Evolutionary conservation across 1,140 invertebrate genomes (phyloP).

Genomic region (Potamilus streckersoni): DNA sequence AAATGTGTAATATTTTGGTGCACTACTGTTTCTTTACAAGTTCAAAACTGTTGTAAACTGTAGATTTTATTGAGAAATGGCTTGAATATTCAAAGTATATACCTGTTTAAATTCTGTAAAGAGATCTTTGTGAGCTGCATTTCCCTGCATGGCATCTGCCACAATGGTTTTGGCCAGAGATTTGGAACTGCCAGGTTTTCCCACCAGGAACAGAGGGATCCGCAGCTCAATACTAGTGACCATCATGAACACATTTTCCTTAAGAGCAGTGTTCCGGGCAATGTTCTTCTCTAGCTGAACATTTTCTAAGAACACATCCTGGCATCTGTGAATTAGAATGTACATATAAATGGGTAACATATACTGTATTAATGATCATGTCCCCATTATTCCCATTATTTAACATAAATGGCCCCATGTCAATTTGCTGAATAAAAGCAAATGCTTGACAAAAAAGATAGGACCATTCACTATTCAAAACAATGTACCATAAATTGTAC

Average conservation of each 20-base stretch:
- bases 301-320: conserved; percentile 54
- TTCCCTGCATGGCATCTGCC: conserved; percentile 58
- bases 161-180: conserved; percentile 62
- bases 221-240: conserved; percentile 57
- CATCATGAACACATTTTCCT: conserved; percentile 65
- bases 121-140: conserved; percentile 36
- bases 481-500: too few relatives aligned
- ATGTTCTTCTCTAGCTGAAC: conserved; percentile 54
- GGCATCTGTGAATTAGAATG: conserved; percentile 42
- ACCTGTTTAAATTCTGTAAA: conserved; percentile 57
- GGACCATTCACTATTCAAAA: too few relatives aligned
- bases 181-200: conserved; percentile 64
- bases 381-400: too few relatives aligned
- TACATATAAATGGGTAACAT: neutral
- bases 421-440: too few relatives aligned
- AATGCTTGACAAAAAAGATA: too few relatives aligned
- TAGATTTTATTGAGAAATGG: neutral
- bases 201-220: conserved; percentile 62
- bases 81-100: neutral
- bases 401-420: too few relatives aligned
- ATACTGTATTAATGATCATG: too few relatives aligned
- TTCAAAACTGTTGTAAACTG: too few relatives aligned
- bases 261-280: conserved; percentile 57
- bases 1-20: too few relatives aligned
- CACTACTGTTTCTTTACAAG: too few relatives aligned